Percentiles rank a stretch among this genome's conserved stretches.
phyloP scores from a whole-genome alignment of 2,888 invertebrate species.

The Mimas tiliae region DNA sequence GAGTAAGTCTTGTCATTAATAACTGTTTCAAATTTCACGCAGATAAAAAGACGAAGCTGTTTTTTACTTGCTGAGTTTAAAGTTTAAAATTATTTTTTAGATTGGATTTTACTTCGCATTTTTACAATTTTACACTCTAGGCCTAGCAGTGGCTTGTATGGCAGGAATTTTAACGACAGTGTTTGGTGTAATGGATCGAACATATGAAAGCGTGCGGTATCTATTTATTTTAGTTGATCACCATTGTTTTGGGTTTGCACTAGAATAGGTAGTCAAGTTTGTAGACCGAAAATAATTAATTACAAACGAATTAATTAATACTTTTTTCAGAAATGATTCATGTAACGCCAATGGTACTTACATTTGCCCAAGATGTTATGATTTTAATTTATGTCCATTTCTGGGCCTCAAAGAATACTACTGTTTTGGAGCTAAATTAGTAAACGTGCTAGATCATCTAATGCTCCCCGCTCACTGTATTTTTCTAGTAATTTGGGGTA shows the following conservation, averaged over 20 bases:
- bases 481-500: slow-evolving; percentile 20
- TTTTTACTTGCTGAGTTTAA: too few relatives aligned
- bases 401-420: slow-evolving; percentile 81
- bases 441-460: slow-evolving; percentile 60
- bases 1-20: slow-evolving; percentile 30
- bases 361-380: slow-evolving; percentile 63
- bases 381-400: slow-evolving; percentile 71
- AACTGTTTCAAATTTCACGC: too few relatives aligned
- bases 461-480: slow-evolving; percentile 11
- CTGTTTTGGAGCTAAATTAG: slow-evolving; percentile 66
- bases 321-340: background rate
- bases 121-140: slow-evolving; percentile 80
- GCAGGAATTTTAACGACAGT: slow-evolving; percentile 1
- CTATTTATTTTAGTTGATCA: background rate
- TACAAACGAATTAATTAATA: too few relatives aligned
- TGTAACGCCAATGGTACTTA: slow-evolving; percentile 32
- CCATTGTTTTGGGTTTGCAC: background rate
- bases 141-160: slow-evolving; percentile 61
- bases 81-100: slow-evolving; percentile 49
- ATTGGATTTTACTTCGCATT: slow-evolving; percentile 84
- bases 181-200: slow-evolving; percentile 11
- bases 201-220: slow-evolving; percentile 13
- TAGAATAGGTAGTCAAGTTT: background rate
- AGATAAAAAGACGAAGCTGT: too few relatives aligned
- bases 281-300: too few relatives aligned